Percentiles rank a stretch among this genome's conserved stretches.
Conservation (phyloP, 92 coral and sea anemone species). For the Parazoanthus atlanticus region DNA sequence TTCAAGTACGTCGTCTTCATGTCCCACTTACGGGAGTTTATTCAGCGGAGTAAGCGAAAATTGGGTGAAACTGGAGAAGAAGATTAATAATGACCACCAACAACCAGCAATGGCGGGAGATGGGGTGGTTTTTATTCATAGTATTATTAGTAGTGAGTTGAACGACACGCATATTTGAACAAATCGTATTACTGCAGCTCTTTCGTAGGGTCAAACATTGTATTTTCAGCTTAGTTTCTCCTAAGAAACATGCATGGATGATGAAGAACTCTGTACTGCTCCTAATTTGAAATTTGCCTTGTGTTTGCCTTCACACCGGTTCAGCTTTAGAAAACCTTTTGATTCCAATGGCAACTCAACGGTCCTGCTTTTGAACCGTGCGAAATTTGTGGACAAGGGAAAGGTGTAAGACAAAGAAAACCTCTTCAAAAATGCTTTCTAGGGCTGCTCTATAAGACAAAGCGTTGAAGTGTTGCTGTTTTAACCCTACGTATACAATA, state of each 20-base stretch:
- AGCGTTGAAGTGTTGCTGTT: slow-evolving; percentile 30
- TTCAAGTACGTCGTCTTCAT: slow-evolving; percentile 63
- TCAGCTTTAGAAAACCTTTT: neutral
- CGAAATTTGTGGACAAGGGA: slow-evolving; percentile 23
- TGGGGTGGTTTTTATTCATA: slow-evolving; percentile 17
- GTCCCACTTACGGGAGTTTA: slow-evolving; percentile 41
- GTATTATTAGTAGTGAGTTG: neutral
- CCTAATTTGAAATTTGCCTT: neutral
- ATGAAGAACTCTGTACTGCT: neutral
- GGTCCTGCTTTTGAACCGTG: slow-evolving; percentile 1
- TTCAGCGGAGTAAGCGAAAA: neutral
- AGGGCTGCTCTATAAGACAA: slow-evolving; percentile 25
- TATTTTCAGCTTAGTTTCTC: neutral
- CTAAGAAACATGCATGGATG: neutral
- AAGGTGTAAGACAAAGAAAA: slow-evolving; percentile 7
- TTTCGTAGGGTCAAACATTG: neutral
- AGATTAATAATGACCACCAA: slow-evolving; percentile 1
- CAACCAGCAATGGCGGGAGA: neutral
- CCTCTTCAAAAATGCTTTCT: slow-evolving; percentile 12
- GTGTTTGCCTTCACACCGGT: neutral
- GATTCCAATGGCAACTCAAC: slow-evolving; percentile 1
- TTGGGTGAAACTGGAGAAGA: slow-evolving; percentile 35
- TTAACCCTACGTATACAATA: slow-evolving; percentile 26
- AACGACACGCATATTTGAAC: neutral
- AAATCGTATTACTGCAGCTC: neutral